A percentile compares a stretch with the other conserved stretches of the same genome.
phyloP scores from a whole-genome alignment of 1,140 invertebrate species.

The Drosophila nebulosa region DNA sequence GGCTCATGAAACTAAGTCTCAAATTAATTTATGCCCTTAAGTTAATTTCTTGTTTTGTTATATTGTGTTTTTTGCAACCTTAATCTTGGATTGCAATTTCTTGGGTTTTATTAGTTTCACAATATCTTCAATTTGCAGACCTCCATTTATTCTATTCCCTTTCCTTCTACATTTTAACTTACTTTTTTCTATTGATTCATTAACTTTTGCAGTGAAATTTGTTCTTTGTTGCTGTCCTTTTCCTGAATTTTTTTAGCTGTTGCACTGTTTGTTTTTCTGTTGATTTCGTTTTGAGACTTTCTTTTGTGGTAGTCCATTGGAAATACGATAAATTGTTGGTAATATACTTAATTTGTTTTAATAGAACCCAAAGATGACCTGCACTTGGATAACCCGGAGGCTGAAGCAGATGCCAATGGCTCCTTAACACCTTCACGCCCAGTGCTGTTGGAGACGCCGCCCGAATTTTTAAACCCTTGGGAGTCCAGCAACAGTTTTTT shows the following conservation, averaged over 20 bases:
- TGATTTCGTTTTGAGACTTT: background rate
- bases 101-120: too few species aligned
- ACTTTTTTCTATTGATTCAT: background rate
- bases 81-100: too few species aligned
- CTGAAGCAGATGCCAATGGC: slow-evolving; percentile 51
- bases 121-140: too few species aligned
- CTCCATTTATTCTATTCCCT: background rate
- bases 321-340: slow-evolving; percentile 10
- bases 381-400: slow-evolving; percentile 9
- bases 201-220: too few species aligned
- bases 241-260: background rate
- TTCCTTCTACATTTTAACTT: background rate
- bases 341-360: background rate
- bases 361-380: slow-evolving; percentile 49
- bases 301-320: background rate
- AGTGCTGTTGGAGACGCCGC: slow-evolving; percentile 66
- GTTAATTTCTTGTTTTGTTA: background rate
- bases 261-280: too few species aligned
- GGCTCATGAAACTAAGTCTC: background rate
- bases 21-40: background rate
- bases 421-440: slow-evolving; percentile 45
- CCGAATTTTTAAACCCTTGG: slow-evolving; percentile 64
- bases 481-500: slow-evolving; percentile 55
- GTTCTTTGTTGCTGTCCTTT: too few species aligned
- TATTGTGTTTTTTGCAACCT: background rate